Evolutionary conservation across 2,113 vertebrate genomes (phyloP), one percentile per base, ranked within the genome.

Genomic region (Podarcis cretensis): DNA sequence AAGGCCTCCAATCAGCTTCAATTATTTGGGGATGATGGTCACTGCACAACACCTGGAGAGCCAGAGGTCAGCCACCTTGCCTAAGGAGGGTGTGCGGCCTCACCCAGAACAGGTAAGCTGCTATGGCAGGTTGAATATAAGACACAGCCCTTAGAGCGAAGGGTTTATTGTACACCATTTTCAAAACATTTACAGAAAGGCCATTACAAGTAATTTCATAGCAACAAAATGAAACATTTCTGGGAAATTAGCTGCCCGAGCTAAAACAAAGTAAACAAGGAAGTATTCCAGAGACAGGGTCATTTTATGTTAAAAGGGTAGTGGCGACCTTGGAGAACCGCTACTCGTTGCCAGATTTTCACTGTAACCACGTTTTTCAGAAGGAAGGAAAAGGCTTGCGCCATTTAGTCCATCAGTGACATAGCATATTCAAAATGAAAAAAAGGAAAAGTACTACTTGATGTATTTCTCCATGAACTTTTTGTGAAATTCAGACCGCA

Each of bases 381-480:
- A 63, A 25, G 48, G 21, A 76, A 71, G 63, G 25, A 35, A 89
- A 27, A 23, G 68, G 74, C 76, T 63, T 0, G n/a, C 89, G 69
- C 10, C 65, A 88, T 89, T 63, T 85, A 90, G 93, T 90, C 92
- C 96, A 95, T 93, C 68, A 0, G 1, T 85, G 78, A 85, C 65
- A 75, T 92, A 1, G 84, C 94, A 94, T 93, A 94, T 89, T 96
- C n/a, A 30, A 78, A 83, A 25, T 43, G 5, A 9, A 57, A 21
- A 48, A 48, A 48, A 54, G 48, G 48, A 69, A 16, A 30, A 95
- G 92, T 84, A 96, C 95, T 98, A 99, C 93, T 99, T 99, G 89
- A 99, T 99, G n/a, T 99, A 99, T 95, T 99, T 99, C 94, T 99
- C 99, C 98, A 99, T 99, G 94, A 99, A 99, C 88, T 98, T 98